phyloP scores from a whole-genome alignment of 2,888 invertebrate species.

The Noctua pronuba region DNA sequence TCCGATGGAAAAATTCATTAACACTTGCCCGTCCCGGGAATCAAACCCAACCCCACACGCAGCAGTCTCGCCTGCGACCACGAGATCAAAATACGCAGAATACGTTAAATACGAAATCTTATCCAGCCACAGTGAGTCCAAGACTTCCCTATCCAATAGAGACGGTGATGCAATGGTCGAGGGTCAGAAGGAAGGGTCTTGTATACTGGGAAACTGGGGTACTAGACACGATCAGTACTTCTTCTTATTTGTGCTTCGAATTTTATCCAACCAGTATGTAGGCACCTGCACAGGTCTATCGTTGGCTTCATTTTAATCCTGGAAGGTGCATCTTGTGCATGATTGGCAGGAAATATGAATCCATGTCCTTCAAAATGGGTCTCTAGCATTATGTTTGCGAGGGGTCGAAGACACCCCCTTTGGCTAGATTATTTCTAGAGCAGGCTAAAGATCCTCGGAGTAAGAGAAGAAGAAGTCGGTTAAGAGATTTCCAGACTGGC shows the following conservation, averaged over 20 bases:
- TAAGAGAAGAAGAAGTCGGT: too few relatives aligned
- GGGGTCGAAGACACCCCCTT: background rate
- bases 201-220: slow-evolving; percentile 29
- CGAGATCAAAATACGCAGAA: too few relatives aligned
- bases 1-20: too few relatives aligned
- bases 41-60: too few relatives aligned
- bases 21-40: too few relatives aligned
- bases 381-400: background rate
- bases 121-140: slow-evolving; percentile 21
- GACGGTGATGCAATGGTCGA: slow-evolving; percentile 38
- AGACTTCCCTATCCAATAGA: slow-evolving; percentile 31
- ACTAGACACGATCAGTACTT: background rate
- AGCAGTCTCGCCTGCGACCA: too few relatives aligned
- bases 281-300: background rate
- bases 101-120: background rate
- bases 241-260: background rate
- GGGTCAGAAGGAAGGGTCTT: slow-evolving; percentile 29
- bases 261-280: background rate
- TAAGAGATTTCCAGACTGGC: too few relatives aligned
- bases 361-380: background rate
- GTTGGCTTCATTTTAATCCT: background rate
- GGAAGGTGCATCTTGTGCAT: background rate
- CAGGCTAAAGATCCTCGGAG: too few relatives aligned
- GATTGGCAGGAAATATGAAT: background rate
- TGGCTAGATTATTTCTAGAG: background rate